Evolutionary conservation across 2,113 vertebrate genomes (phyloP).

Genomic region (Pipa parva): DNA sequence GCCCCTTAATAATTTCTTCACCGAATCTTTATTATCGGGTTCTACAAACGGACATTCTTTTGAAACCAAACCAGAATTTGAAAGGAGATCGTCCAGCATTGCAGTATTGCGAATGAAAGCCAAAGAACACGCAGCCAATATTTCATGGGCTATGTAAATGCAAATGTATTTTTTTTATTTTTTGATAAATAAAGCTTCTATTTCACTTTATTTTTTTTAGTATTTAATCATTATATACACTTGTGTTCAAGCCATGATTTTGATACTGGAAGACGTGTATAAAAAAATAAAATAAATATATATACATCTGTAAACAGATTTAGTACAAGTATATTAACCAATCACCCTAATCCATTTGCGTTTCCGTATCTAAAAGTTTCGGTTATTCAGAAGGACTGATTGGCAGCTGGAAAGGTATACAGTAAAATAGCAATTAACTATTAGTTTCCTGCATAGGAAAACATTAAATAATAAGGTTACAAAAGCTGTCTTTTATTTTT

Average conservation of each 20-base stretch:
- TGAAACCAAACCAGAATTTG: slow-evolving; percentile 93
- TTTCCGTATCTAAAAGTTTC: too few relatives aligned
- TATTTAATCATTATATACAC: slow-evolving; percentile 61
- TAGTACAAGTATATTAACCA: too few relatives aligned
- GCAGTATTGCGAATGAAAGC: slow-evolving; percentile 98
- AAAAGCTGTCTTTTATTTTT: too few relatives aligned
- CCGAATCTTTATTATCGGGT: slow-evolving; percentile 87
- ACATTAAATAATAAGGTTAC: too few relatives aligned
- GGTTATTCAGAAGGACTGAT: too few relatives aligned
- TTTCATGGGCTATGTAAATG: slow-evolving; percentile 96
- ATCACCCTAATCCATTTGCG: too few relatives aligned
- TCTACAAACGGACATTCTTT: slow-evolving; percentile 80
- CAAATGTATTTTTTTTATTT: slow-evolving; percentile 43
- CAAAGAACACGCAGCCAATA: slow-evolving; percentile 96
- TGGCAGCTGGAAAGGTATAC: too few relatives aligned
- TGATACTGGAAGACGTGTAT: too few relatives aligned
- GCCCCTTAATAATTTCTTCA: slow-evolving; percentile 95
- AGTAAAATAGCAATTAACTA: too few relatives aligned
- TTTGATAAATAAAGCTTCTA: slow-evolving; percentile 48
- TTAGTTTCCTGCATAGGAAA: too few relatives aligned
- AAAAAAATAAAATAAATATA: too few relatives aligned
- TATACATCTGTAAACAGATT: too few relatives aligned
- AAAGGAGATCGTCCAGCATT: slow-evolving; percentile 94
- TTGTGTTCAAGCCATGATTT: neutral
- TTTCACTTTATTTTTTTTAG: slow-evolving; percentile 50